phyloP scores from a whole-genome alignment of 1,140 invertebrate genomes.

The Ooceraea biroi region DNA sequence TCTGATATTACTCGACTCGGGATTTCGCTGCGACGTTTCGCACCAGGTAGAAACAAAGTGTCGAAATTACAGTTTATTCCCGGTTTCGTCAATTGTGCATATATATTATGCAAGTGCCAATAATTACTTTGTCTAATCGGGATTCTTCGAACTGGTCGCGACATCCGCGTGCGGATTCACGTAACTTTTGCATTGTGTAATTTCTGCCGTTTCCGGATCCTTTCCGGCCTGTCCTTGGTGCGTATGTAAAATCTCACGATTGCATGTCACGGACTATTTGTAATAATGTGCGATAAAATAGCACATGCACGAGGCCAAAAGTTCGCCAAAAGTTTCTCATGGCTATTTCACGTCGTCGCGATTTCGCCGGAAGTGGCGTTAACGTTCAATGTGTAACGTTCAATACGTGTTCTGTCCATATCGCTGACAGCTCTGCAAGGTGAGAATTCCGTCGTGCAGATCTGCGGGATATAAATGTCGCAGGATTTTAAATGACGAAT shows the following conservation, averaged over 20 bases:
- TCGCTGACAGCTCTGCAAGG: not conserved
- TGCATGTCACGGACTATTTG: conserved; percentile 2
- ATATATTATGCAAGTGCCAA: conserved; percentile 42
- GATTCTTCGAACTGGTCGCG: conserved; percentile 26
- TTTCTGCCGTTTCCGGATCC: conserved; percentile 18
- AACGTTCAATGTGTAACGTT: not conserved
- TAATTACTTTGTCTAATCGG: conserved; percentile 51
- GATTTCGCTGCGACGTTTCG: not conserved
- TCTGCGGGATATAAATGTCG: not conserved
- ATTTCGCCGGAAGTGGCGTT: conserved; percentile 20
- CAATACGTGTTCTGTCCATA: not conserved
- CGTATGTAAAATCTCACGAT: conserved; percentile 2
- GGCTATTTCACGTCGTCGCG: conserved; percentile 15
- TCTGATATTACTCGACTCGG: too few relatives aligned
- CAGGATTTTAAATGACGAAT: not conserved
- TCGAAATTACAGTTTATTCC: conserved; percentile 33
- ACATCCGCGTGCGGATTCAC: conserved; percentile 23
- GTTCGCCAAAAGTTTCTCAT: conserved; percentile 11
- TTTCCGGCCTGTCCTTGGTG: not conserved
- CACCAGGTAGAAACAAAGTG: conserved; percentile 19
- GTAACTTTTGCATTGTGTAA: conserved; percentile 40
- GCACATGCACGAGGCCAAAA: conserved; percentile 2
- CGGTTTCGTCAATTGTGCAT: not conserved
- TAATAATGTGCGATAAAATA: conserved; percentile 13
- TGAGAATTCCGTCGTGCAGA: not conserved